Percentiles rank a stretch among this genome's conserved stretches.
Conservation (phyloP, 2,888 invertebrate species). For the Ormyrus labotus region DNA sequence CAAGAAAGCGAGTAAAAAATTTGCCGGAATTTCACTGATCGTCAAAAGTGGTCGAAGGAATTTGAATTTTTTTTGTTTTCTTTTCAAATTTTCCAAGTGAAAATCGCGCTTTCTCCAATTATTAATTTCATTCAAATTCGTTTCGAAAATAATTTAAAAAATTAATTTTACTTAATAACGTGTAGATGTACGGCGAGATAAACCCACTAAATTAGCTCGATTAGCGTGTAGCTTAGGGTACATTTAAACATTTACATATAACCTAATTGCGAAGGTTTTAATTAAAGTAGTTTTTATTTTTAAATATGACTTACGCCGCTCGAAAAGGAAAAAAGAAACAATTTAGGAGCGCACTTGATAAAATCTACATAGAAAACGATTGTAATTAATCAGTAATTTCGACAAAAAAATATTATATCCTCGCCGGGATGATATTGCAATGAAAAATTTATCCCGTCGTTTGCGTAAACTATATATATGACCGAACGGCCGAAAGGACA, state of each 20-base stretch:
- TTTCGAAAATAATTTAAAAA: too few species aligned
- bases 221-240: neutral
- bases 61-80: conserved; percentile 11
- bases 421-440: conserved; percentile 14
- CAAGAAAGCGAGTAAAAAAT: conserved; percentile 43
- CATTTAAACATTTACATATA: conserved; percentile 10
- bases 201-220: neutral
- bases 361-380: conserved; percentile 11
- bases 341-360: neutral
- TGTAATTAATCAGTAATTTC: conserved; percentile 10
- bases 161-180: neutral
- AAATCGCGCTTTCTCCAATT: too few species aligned
- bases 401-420: neutral
- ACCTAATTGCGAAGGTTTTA: conserved; percentile 5
- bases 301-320: neutral
- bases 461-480: neutral
- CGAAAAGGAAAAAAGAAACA: neutral
- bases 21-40: conserved; percentile 20
- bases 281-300: neutral
- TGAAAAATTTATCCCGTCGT: neutral
- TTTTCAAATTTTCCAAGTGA: neutral
- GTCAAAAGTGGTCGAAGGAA: neutral
- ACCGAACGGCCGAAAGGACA: neutral
- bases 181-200: neutral
- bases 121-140: too few species aligned